phyloP scores from a whole-genome alignment of 2,113 vertebrate species.

The Psilopsiagon aurifrons region DNA sequence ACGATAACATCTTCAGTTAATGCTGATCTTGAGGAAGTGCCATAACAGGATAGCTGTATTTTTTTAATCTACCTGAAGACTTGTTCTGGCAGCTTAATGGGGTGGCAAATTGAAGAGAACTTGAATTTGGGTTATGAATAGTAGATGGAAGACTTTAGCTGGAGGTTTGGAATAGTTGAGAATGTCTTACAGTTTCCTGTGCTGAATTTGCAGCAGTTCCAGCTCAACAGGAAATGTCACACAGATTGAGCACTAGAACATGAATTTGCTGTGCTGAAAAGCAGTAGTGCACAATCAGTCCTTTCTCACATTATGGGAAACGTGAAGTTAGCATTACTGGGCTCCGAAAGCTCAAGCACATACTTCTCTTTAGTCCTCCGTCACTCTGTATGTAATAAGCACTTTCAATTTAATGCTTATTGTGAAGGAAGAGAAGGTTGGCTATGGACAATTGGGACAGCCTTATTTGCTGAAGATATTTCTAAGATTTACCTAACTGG shows the following conservation, averaged over 20 bases:
- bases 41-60: not conserved
- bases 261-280: not conserved
- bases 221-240: not conserved
- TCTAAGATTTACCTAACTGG: not conserved
- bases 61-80: not conserved
- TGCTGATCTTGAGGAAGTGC: not conserved
- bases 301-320: not conserved
- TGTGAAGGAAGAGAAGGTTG: not conserved
- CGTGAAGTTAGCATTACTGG: not conserved
- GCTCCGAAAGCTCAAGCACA: not conserved
- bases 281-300: not conserved
- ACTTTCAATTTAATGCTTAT: not conserved
- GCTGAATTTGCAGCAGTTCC: not conserved
- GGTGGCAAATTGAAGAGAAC: not conserved
- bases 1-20: not conserved
- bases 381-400: not conserved
- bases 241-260: not conserved
- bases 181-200: not conserved
- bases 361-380: not conserved
- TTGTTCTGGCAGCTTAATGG: not conserved
- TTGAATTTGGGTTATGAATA: not conserved
- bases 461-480: not conserved
- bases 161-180: not conserved
- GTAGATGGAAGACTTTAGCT: not conserved
- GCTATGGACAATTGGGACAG: not conserved